Percentiles rank a stretch among this genome's conserved stretches.
Conservation (phyloP, 2,888 invertebrate species). For the Idaea straminata region DNA sequence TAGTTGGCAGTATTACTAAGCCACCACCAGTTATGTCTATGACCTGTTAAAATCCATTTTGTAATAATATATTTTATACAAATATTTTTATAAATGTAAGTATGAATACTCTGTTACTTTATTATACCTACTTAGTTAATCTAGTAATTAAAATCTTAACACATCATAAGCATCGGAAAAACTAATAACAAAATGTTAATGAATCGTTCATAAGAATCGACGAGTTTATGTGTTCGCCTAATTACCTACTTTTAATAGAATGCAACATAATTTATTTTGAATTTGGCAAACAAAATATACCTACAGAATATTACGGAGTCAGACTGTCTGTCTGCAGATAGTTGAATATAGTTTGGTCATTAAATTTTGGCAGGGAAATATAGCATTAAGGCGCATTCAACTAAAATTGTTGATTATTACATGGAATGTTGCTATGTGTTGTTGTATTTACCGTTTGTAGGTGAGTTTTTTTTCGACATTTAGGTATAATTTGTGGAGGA, state of each 20-base stretch:
- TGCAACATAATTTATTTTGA: not conserved
- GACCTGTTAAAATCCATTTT: too few species aligned
- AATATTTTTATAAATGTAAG: too few species aligned
- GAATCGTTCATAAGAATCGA: not conserved
- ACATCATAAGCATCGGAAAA: not conserved
- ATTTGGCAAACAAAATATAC: not conserved
- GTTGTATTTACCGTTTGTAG: too few species aligned
- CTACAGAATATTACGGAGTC: constrained; percentile 5
- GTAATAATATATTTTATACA: too few species aligned
- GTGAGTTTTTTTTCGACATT: too few species aligned
- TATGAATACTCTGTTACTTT: too few species aligned
- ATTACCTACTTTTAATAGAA: not conserved
- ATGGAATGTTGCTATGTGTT: too few species aligned
- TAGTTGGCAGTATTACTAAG: too few species aligned
- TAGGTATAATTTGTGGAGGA: too few species aligned
- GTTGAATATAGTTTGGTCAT: constrained; percentile 23
- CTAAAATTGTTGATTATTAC: not conserved
- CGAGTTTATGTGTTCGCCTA: not conserved
- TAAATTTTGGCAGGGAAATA: constrained; percentile 32
- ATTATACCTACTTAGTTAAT: not conserved
- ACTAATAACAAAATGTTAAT: not conserved
- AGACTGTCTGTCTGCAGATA: constrained; percentile 36
- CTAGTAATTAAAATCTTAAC: not conserved
- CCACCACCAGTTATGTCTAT: too few species aligned
- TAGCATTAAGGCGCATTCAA: not conserved